Evolutionary conservation across 1,140 invertebrate species (phyloP), one percentile per base, ranked within the genome.

Genomic region (Galleria mellonella): DNA sequence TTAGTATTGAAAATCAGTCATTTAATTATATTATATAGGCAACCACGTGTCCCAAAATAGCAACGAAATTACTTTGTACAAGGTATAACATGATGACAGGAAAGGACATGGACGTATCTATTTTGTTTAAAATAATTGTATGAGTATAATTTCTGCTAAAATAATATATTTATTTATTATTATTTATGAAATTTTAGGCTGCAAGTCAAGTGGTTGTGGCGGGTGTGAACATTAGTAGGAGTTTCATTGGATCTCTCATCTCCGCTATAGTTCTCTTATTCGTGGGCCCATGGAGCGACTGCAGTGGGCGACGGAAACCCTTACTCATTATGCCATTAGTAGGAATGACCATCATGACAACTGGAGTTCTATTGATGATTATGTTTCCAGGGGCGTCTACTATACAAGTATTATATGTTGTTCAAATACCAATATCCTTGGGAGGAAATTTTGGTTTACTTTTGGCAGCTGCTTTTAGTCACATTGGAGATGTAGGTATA

Each of bases 231-330:
- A 58, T 86, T 4, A 79, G 73, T 46, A 54, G 78, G 42, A 77
- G 77, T 55, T 86, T 87, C 42, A 63, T 87, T 9, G 76, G 81
- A 4, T 72, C 68, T 7, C 50, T 86, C 0, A 71, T 86, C 10
- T 63, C 78, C 1, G 78, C 78, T 0, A 37, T 81, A 0, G 63
- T 87, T 0, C 55, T 87, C 3, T 36, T 86, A 1, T 87, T 87
- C 36, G 62, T 83, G 4, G 85, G 82, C 1, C 85, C 85, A 1
- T 87, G 83, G 85, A 87, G 85, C 42, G 85, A 87, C 50, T 83
- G 72, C 53, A 86, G 85, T 57, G 83, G 85, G 1, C 54, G 83
- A 15, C 62, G 85, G 43, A 87, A 86, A 32, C 85, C 85, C 1
- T 47, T 85, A n/a, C 70, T 87, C 5, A 67, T 87, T 11, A 40